Conservation (phyloP, 2,113 vertebrate species). For the Lanius collurio region DNA sequence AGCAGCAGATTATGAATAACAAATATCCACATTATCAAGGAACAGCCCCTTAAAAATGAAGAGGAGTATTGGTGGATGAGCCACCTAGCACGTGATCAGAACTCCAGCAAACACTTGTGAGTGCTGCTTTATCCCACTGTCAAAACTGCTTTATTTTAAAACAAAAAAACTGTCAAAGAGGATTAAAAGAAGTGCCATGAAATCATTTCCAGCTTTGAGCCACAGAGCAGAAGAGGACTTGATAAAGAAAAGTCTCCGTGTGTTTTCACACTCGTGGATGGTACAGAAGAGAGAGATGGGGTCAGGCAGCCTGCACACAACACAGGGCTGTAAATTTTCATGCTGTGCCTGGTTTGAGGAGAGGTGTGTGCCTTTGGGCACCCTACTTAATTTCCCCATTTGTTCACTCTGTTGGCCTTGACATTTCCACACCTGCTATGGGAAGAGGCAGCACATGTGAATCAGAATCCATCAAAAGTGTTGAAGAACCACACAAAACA, state of each 20-base stretch:
- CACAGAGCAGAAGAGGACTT: background rate
- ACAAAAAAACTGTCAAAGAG: background rate
- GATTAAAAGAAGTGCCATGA: background rate
- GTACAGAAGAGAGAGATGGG: background rate
- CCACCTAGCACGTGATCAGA: background rate
- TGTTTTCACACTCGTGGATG: background rate
- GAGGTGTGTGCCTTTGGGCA: background rate
- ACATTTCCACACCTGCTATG: background rate
- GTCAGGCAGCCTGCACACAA: background rate
- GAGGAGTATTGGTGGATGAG: background rate
- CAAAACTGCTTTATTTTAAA: background rate
- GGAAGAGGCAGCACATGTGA: background rate
- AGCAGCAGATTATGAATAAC: constrained; percentile 3
- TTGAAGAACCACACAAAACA: background rate
- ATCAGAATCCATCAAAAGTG: background rate
- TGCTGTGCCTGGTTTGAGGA: background rate
- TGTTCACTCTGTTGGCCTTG: background rate
- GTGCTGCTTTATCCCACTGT: background rate
- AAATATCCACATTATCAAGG: background rate
- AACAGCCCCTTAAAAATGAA: background rate
- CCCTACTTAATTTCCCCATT: background rate
- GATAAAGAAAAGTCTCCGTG: background rate
- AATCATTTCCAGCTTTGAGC: background rate
- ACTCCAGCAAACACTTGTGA: background rate
- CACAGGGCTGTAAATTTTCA: background rate